Evolutionary conservation across 2,797 vertebrate species (phyloP).

Genomic region (Pristis pectinata): DNA sequence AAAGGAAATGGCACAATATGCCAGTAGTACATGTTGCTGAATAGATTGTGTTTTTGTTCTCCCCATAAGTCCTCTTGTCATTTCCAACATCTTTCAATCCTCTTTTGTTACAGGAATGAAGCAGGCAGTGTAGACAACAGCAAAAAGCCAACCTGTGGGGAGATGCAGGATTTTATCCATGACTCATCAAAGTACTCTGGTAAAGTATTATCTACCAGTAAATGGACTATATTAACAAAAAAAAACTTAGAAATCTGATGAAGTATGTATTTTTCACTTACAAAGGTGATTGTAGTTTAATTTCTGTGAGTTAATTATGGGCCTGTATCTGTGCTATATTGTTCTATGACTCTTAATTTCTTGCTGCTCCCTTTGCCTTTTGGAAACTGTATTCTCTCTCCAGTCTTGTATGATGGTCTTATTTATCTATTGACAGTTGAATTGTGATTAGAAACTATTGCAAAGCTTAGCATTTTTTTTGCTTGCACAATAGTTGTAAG

Average conservation of each 20-base stretch:
- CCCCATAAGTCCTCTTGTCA: background rate
- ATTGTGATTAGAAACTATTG: background rate
- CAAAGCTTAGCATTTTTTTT: background rate
- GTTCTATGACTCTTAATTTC: background rate
- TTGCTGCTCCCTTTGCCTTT: background rate
- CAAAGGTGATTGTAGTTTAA: background rate
- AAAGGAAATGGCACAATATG: background rate
- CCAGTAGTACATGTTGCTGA: background rate
- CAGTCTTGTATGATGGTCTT: background rate
- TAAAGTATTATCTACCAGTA: background rate
- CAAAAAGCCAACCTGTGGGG: background rate
- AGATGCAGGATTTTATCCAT: conserved; percentile 32
- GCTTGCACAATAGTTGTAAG: background rate
- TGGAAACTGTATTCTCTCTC: background rate
- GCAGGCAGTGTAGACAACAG: conserved; percentile 13
- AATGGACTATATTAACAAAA: background rate
- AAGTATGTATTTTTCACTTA: background rate
- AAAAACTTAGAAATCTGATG: background rate
- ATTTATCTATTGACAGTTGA: background rate
- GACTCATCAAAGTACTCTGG: conserved; percentile 11
- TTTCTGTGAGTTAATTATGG: background rate
- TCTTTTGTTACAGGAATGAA: conserved; percentile 7
- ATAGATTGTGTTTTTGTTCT: background rate
- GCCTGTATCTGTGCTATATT: background rate
- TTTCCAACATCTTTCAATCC: background rate